Evolutionary conservation across 2,888 invertebrate genomes (phyloP).

Genomic region (Callosobruchus maculatus): DNA sequence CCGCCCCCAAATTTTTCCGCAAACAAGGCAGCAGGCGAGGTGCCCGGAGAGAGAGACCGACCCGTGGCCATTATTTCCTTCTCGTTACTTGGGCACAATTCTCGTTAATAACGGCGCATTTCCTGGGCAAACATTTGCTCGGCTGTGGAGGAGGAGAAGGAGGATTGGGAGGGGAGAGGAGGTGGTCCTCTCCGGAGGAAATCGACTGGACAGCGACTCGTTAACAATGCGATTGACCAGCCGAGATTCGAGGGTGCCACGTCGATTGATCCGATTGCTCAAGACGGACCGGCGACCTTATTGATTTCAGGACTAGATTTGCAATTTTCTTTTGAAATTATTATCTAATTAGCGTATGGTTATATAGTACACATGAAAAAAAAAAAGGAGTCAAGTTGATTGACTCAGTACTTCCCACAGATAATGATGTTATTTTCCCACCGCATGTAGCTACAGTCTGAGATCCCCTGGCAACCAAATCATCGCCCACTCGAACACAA

Average conservation of each 20-base stretch:
- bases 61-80: background rate
- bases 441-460: too few species aligned
- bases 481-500: too few species aligned
- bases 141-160: slow-evolving; percentile 8
- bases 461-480: too few species aligned
- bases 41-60: too few species aligned
- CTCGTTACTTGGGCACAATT: background rate
- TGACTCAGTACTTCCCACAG: too few species aligned
- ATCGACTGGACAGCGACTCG: slow-evolving; percentile 10
- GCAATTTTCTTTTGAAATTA: too few species aligned
- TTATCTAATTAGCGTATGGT: too few species aligned
- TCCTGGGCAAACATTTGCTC: slow-evolving; percentile 9
- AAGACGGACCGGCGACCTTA: background rate
- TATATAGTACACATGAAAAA: too few species aligned
- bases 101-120: background rate
- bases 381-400: too few species aligned
- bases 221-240: slow-evolving; percentile 24
- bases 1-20: background rate
- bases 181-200: slow-evolving; percentile 2
- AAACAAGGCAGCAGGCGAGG: background rate
- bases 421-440: too few species aligned
- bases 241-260: slow-evolving; percentile 24
- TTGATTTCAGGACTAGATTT: background rate
- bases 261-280: background rate
- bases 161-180: slow-evolving; percentile 8